phyloP scores from a whole-genome alignment of 2,888 invertebrate species.

The Noctuana brunneofusca region DNA sequence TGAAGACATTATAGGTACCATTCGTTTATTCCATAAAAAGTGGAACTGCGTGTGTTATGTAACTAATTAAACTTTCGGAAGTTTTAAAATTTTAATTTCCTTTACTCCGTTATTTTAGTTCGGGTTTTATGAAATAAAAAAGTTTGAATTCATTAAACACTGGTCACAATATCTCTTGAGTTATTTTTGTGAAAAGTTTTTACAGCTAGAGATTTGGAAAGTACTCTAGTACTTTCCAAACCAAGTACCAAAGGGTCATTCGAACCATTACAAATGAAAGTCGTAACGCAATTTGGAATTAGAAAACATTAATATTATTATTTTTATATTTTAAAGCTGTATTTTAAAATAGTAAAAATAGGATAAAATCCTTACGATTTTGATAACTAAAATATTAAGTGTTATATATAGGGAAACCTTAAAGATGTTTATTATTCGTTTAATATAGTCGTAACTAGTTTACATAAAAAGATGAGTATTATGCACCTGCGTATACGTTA shows the following conservation, averaged over 20 bases:
- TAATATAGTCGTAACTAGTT: too few relatives aligned
- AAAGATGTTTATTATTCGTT: too few relatives aligned
- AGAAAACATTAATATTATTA: too few relatives aligned
- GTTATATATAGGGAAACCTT: too few relatives aligned
- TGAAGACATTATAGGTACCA: slow-evolving; percentile 19
- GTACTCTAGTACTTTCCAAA: too few relatives aligned
- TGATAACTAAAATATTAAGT: too few relatives aligned
- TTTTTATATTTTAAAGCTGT: too few relatives aligned
- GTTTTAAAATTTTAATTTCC: slow-evolving; percentile 10
- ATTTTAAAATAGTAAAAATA: too few relatives aligned
- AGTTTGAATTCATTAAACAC: not conserved
- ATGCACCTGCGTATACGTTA: slow-evolving; percentile 2
- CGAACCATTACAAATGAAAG: not conserved
- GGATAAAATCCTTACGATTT: too few relatives aligned
- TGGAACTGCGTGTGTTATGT: slow-evolving; percentile 17
- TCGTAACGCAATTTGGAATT: not conserved
- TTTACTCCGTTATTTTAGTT: slow-evolving; percentile 19
- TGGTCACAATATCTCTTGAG: not conserved
- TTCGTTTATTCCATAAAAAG: slow-evolving; percentile 18
- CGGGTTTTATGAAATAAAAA: not conserved
- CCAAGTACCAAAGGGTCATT: slow-evolving; percentile 2
- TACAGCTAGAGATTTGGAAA: not conserved
- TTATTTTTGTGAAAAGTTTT: not conserved
- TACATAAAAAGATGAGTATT: not conserved
- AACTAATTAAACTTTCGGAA: slow-evolving; percentile 29